A percentile compares a stretch with the other conserved stretches of the same genome.
phyloP scores from a whole-genome alignment of 2,113 vertebrate genomes.

The Cyphomyrus discorhynchus region DNA sequence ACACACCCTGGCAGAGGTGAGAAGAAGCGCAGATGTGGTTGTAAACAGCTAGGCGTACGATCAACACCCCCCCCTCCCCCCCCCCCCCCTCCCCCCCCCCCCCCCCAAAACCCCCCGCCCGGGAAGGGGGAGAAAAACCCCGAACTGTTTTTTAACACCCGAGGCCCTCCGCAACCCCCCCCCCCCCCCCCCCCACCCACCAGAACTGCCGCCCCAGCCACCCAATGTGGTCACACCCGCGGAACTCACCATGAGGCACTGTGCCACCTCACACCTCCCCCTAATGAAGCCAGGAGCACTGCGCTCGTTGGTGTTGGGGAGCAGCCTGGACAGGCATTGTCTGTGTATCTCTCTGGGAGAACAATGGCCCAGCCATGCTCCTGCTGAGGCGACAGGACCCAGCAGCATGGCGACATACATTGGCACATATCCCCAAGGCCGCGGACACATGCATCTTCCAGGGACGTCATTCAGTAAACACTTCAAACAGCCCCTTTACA shows the following conservation, averaged over 20 bases:
- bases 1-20: constrained; percentile 5
- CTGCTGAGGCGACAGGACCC: not conserved
- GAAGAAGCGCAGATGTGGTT: constrained; percentile 10
- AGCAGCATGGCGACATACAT: not conserved
- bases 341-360: constrained; percentile 8
- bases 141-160: no score
- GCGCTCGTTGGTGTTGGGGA: not conserved
- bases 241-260: not conserved
- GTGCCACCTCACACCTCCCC: not conserved
- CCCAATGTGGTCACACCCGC: not conserved
- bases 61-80: not conserved
- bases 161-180: no score
- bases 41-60: constrained; percentile 16
- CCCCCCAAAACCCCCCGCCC: no score
- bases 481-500: no score
- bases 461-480: not conserved
- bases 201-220: not conserved
- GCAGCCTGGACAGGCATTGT: not conserved
- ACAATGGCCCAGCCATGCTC: not conserved
- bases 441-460: not conserved
- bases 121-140: no score
- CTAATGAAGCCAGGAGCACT: not conserved
- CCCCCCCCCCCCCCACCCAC: not conserved
- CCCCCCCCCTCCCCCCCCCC: not conserved
- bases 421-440: not conserved